Base-by-base conservation (phyloP, 2,797 vertebrate species). In the Malacoctenus gilli region DNA sequence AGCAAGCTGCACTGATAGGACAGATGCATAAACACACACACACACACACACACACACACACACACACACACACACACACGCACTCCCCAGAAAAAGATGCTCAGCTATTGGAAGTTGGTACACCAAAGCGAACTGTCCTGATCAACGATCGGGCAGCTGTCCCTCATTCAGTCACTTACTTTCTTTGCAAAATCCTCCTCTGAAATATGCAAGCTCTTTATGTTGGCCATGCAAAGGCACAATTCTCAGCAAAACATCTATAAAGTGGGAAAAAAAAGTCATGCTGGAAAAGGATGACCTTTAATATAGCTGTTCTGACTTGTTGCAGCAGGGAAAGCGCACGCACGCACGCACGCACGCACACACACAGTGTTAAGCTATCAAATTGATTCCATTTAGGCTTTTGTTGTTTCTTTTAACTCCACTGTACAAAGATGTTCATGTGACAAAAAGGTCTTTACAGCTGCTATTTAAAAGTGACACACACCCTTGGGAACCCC, bases 61-160 rank as follows among this genome's bases (percentile, higher is more conserved):
- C 14, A 38, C 15, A 11, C 9, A 22, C 16, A 5, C 13, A 44
- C 15, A 22, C 19, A 9, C 42, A 12, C 23, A 13, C 18, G 15
- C 7, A n/a, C 15, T 28, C 15, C 43, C 18, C 10, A 14, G 13
- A 19, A 5, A 40, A 10, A 21, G 40, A 49, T 9, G 15, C 49
- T 51, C 38, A 42, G 35, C 55, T 42, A 32, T 46, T 53, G 30
- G 21, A 36, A 64, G 38, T 67, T 67, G 62, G 52, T 53, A 55
- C 23, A 52, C 41, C 53, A 63, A 30, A 52, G 46, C 25, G 40
- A 49, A 48, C 57, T 68, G 37, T 68, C 21, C 31, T 21, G 35
- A 22, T 63, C 54, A 15, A 35, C 37, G 59, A 22, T 38, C 54
- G 42, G 25, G 23, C 25, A 20, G 39, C 41, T 39, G 53, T 47